Evolutionary conservation across 2,888 invertebrate genomes (phyloP), one percentile per base, ranked within the genome.

Genomic region (Reticulitermes lucifugus): DNA sequence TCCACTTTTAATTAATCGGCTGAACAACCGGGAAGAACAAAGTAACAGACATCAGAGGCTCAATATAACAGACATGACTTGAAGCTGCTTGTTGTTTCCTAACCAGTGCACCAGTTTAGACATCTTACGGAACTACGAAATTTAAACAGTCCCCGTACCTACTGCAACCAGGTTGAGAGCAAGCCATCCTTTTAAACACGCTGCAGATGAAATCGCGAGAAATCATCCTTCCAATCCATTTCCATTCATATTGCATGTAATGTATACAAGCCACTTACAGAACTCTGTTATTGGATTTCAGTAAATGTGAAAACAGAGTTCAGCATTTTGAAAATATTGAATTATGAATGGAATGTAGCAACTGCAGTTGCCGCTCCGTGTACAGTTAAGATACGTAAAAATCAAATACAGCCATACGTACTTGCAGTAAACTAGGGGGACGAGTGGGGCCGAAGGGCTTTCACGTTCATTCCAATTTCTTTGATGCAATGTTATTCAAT

Each of bases 281-380:
- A 55, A 4, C 5, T 55, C 55, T 41, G 41, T 1, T 41, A 3
- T 14, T 35, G 7, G 43, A 73, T 10, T 14, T 29, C 41, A 73
- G 12, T 7, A 46, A 12, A 41, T 18, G 55, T 29, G 73, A 12
- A 41, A 46, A 12, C 10, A 73, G 73, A 21, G 73, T 73, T 73
- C 41, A 35, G 22, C 41, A 41, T 73, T 41, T 73, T 73, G 7
- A 73, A 73, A 73, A 73, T 73, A 73, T 73, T 41, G 73, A 73
- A 73, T 73, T 73, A 73, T 21, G 43, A 41, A 41, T 21, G 41
- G 73, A 73, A 73, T 41, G 14, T 41, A 35, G 12, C 41, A 7
- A 41, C 21, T 22, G 21, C 35, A 18, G 18, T 10, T 35, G 10
- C 41, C 21, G 2, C 73, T 18, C 7, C 18, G 21, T 73, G 41